Percentiles rank a stretch among this genome's conserved stretches.
Evolutionary conservation across 2,113 vertebrate species (phyloP).

Genomic region (Cyprinus carpio): DNA sequence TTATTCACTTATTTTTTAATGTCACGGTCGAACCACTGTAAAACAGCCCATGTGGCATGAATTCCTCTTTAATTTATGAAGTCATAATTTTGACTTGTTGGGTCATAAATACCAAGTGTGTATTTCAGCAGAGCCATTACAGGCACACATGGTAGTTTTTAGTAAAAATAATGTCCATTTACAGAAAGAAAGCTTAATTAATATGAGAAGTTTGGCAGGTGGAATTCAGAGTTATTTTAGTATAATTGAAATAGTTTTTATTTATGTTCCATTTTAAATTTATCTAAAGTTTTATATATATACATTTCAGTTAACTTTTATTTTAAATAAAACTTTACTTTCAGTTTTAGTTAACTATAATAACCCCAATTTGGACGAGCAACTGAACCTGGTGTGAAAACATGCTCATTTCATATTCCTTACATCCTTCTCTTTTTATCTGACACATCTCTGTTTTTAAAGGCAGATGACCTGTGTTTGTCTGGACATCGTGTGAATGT

Average conservation of each 20-base stretch:
- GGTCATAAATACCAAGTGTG: not conserved
- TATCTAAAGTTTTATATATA: too few species aligned
- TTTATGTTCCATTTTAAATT: too few species aligned
- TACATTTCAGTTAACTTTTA: too few species aligned
- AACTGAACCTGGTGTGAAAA: too few species aligned
- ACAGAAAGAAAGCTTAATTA: not conserved
- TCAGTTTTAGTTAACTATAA: too few species aligned
- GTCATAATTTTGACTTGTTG: constrained; percentile 10
- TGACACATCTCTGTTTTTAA: constrained; percentile 3
- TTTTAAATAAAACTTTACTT: too few species aligned
- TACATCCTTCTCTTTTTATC: constrained; percentile 25
- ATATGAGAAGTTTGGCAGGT: too few species aligned
- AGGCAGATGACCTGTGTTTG: constrained; percentile 30
- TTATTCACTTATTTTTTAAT: constrained; percentile 11
- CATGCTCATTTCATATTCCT: not conserved
- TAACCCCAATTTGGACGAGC: too few species aligned
- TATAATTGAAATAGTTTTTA: too few species aligned
- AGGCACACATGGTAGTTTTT: not conserved
- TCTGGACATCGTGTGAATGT: constrained; percentile 33
- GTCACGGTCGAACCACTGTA: not conserved
- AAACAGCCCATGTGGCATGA: not conserved
- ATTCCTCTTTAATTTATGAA: constrained; percentile 17
- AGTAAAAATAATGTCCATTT: not conserved
- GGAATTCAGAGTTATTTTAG: too few species aligned
- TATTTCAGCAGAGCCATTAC: not conserved